Percentiles rank a stretch among this genome's conserved stretches.
phyloP scores from a whole-genome alignment of 2,113 vertebrate species.

The Tupaia chinensis region DNA sequence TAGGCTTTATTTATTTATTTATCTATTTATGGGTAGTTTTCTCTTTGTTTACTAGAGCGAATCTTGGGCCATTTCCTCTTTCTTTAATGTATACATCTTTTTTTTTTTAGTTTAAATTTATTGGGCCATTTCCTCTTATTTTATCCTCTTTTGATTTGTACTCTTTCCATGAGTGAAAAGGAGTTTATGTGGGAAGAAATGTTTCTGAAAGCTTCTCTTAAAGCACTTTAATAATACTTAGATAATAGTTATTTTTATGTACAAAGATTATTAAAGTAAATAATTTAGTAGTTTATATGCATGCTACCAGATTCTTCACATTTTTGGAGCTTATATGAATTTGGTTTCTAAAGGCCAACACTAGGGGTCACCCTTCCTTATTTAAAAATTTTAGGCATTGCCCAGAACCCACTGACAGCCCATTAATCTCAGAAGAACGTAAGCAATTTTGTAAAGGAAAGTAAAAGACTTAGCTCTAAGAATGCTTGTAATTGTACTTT shows the following conservation, averaged over 20 bases:
- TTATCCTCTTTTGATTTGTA: slow-evolving; percentile 48
- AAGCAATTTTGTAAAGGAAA: slow-evolving; percentile 55
- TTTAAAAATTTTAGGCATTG: slow-evolving; percentile 60
- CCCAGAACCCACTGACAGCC: slow-evolving; percentile 27
- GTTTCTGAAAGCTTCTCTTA: background rate
- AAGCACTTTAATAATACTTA: slow-evolving; percentile 12
- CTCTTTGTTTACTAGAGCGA: slow-evolving; percentile 76
- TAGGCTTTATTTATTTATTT: slow-evolving; percentile 49
- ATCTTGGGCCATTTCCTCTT: slow-evolving; percentile 14
- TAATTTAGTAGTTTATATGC: background rate
- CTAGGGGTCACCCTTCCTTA: slow-evolving; percentile 76
- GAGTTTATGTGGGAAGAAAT: background rate
- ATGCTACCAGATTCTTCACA: background rate
- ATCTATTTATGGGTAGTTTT: slow-evolving; percentile 70
- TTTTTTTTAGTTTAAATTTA: too few species aligned
- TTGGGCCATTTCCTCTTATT: background rate
- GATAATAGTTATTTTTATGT: slow-evolving; percentile 31
- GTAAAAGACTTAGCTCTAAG: slow-evolving; percentile 49
- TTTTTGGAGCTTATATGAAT: slow-evolving; percentile 32
- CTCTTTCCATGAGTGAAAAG: background rate
- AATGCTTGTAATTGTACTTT: slow-evolving; percentile 60
- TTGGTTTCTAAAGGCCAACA: slow-evolving; percentile 68
- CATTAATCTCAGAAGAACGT: slow-evolving; percentile 62
- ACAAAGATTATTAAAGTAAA: slow-evolving; percentile 7
- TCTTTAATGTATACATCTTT: too few species aligned